These are phyloP conservation scores for Eurystomus glaucurus DNA, from an alignment of 2,797 vertebrate genomes.

Conservation along the genomic window DNA sequence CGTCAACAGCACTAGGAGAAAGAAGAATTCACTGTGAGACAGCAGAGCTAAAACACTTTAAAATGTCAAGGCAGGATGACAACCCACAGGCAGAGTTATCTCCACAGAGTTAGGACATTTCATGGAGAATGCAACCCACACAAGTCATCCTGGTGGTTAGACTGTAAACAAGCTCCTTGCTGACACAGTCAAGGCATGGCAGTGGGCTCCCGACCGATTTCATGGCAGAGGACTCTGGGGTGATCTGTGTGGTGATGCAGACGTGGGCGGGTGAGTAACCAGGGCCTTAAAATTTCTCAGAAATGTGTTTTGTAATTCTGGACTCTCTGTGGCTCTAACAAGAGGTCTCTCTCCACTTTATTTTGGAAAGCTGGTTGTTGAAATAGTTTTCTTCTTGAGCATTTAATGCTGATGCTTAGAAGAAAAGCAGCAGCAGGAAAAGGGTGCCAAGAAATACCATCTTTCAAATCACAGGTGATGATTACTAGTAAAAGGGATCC, in stretches of 20 bases:
- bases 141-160: not conserved
- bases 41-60: not conserved
- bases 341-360: not conserved
- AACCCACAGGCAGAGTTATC: not conserved
- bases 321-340: not conserved
- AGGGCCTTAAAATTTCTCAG: not conserved
- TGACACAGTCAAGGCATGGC: not conserved
- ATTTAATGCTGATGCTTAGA: not conserved
- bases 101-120: not conserved
- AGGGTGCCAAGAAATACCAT: not conserved
- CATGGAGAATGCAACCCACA: not conserved
- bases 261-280: not conserved
- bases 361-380: not conserved
- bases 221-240: not conserved
- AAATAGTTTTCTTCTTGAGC: not conserved
- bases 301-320: not conserved
- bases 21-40: not conserved
- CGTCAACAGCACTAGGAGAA: not conserved
- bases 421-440: not conserved
- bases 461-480: not conserved
- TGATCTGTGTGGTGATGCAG: rapidly evolving
- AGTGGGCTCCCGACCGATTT: rapidly evolving
- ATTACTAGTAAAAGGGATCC: no score
- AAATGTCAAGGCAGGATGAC: not conserved
- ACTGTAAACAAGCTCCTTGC: not conserved